Evolutionary conservation across 1,140 invertebrate species (phyloP).

Genomic region (Drosophila burlai): DNA sequence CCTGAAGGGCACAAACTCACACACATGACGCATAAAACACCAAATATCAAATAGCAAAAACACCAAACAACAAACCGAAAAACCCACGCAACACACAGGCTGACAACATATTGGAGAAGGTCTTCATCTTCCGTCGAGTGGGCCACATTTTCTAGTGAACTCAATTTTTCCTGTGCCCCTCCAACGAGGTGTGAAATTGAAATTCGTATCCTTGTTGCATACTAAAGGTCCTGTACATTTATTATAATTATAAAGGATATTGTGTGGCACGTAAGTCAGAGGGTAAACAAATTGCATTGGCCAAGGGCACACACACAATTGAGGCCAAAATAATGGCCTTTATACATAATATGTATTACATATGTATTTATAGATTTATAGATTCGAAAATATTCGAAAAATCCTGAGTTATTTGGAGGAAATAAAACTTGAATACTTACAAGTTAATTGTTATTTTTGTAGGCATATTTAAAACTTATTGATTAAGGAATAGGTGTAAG

Average conservation of each 20-base stretch:
- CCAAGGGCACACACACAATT: background rate
- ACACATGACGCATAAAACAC: conserved; percentile 10
- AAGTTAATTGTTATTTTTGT: background rate
- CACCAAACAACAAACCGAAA: conserved; percentile 5
- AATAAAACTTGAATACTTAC: background rate
- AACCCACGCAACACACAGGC: conserved; percentile 28
- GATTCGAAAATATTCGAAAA: background rate
- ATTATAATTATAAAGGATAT: conserved; percentile 44
- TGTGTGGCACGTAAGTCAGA: background rate
- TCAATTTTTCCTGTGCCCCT: conserved; percentile 48
- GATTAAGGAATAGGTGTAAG: background rate
- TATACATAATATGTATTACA: too few relatives aligned
- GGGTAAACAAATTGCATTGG: conserved; percentile 31
- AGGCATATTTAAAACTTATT: background rate
- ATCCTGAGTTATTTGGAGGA: background rate
- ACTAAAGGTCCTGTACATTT: conserved; percentile 38
- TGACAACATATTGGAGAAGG: conserved; percentile 61
- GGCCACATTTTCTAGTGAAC: conserved; percentile 28
- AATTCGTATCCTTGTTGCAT: conserved; percentile 62
- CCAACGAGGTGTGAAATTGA: conserved; percentile 80
- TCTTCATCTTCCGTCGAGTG: conserved; percentile 43
- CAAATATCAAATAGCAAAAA: conserved; percentile 26
- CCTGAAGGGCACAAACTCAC: conserved; percentile 16
- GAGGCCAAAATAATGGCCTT: background rate
- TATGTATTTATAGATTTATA: too few relatives aligned